A percentile compares a stretch with the other conserved stretches of the same genome.
Conservation (phyloP, 2,888 invertebrate species). For the Rhagium mordax region DNA sequence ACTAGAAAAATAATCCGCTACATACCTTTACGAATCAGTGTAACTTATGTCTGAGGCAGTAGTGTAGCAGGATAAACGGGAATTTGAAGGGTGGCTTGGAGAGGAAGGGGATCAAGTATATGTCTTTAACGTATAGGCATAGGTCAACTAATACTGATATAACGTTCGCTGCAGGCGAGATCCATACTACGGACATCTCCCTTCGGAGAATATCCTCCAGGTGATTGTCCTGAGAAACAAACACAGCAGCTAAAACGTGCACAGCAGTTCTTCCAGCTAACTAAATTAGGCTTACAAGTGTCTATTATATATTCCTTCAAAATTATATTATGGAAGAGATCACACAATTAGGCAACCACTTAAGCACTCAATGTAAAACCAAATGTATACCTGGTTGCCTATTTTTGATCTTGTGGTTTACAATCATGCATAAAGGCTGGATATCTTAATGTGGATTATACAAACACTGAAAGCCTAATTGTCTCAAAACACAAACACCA, state of each 20-base stretch:
- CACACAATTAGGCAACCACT: too few relatives aligned
- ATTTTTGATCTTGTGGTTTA: too few relatives aligned
- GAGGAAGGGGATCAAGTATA: constrained; percentile 64
- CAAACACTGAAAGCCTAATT: constrained; percentile 42
- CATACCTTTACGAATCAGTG: constrained; percentile 54
- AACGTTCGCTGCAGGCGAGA: constrained; percentile 65
- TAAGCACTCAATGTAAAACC: too few relatives aligned
- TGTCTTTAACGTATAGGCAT: constrained; percentile 66
- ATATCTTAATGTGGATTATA: too few relatives aligned
- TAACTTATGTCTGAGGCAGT: constrained; percentile 67
- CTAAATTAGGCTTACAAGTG: constrained; percentile 19
- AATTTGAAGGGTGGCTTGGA: constrained; percentile 63
- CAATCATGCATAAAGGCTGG: too few relatives aligned
- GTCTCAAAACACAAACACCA: constrained; percentile 21
- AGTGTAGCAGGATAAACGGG: constrained; percentile 66
- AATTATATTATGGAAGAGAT: too few relatives aligned
- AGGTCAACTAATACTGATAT: constrained; percentile 66
- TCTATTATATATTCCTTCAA: not conserved
- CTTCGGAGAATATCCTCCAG: constrained; percentile 65
- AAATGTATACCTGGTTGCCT: too few relatives aligned
- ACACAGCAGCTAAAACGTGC: constrained; percentile 65
- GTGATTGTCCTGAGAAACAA: constrained; percentile 64
- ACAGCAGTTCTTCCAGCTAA: constrained; percentile 37
- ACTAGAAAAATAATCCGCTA: constrained; percentile 23
- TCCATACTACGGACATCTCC: constrained; percentile 66